Percentiles rank a stretch among this genome's conserved stretches.
Conservation (phyloP, 2,888 invertebrate species). For the Falcaria lacertinaria region DNA sequence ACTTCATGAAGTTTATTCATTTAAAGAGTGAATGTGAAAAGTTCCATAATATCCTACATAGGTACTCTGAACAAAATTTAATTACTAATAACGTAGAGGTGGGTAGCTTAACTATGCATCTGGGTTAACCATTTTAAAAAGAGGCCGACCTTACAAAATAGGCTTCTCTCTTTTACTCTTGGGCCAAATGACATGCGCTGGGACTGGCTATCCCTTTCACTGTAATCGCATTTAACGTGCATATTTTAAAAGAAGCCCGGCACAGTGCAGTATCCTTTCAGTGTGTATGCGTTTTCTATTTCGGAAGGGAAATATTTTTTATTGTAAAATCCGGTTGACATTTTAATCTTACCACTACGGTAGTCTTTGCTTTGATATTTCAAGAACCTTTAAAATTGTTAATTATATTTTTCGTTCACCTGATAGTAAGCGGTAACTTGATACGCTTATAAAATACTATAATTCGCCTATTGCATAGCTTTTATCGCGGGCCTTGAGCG, state of each 20-base stretch:
- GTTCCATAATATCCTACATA: neutral
- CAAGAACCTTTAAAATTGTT: slow-evolving; percentile 7
- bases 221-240: slow-evolving; percentile 58
- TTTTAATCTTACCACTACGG: slow-evolving; percentile 18
- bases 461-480: no score
- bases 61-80: slow-evolving; percentile 15
- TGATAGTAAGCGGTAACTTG: no score
- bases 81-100: slow-evolving; percentile 26
- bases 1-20: no score
- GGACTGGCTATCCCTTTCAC: slow-evolving; percentile 27
- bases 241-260: slow-evolving; percentile 49
- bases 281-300: slow-evolving; percentile 50
- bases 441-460: no score
- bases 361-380: slow-evolving; percentile 10
- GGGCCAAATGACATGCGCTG: slow-evolving; percentile 5
- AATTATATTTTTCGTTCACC: no score
- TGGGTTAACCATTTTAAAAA: slow-evolving; percentile 33
- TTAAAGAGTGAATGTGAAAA: no score
- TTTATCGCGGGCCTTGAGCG: no score
- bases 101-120: slow-evolving; percentile 37
- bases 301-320: slow-evolving; percentile 35
- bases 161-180: slow-evolving; percentile 21
- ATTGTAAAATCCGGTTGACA: slow-evolving; percentile 14
- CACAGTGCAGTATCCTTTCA: slow-evolving; percentile 49
- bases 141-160: slow-evolving; percentile 9